Base-by-base conservation (phyloP, 2,888 invertebrate species). In the Uloborus plumipes region DNA sequence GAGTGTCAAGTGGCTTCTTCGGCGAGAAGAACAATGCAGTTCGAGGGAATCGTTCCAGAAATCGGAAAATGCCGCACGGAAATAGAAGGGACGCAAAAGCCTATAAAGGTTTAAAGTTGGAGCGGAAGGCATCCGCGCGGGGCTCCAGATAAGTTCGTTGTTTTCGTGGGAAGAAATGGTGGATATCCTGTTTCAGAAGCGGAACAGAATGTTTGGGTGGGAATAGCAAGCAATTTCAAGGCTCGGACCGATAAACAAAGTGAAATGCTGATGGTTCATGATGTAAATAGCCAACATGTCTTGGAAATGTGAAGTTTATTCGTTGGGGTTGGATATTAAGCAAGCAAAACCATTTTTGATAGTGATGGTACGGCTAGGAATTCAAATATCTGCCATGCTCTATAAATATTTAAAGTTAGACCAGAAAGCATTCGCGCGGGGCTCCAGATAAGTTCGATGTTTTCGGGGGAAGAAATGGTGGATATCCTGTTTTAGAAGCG, bases 351-450 rank as follows among this genome's bases (percentile, higher is more conserved):
- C 26, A 4, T 26, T 26, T 26, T 4, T 3, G 4, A 26, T 26
- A 26, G 26, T 4, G 26, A 26, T 26, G 26, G 26, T 26, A 4
- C 4, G 26, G 26, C 4, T 26, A 26, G 26, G 26, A 26, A 3
- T 26, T 2, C 4, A 26, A 26, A 26, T 4, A 26, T 26, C 26
- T 4, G 26, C 26, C 26, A 3, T 26, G 26, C 26, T 26, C 26
- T 2, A 26, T 22, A 65, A 49, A 62, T 14, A 65, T 66, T 79
- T 72, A 72, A 79, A 79, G 78, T 79, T 79, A 79, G 78, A 69
- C 49, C 7, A 15, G 16, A 62, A 59, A 13, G 62, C 31, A 20
- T 59, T 20, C 22, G n/a, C n/a, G n/a, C n/a, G 11, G 59, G 20
- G 20, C 61, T n/a, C 14, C 31, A 39, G 13, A 6, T 47, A 11